Evolutionary conservation across 2,113 vertebrate species (phyloP), one percentile per base, ranked within the genome.

Genomic region (Psilopsiagon aymara): DNA sequence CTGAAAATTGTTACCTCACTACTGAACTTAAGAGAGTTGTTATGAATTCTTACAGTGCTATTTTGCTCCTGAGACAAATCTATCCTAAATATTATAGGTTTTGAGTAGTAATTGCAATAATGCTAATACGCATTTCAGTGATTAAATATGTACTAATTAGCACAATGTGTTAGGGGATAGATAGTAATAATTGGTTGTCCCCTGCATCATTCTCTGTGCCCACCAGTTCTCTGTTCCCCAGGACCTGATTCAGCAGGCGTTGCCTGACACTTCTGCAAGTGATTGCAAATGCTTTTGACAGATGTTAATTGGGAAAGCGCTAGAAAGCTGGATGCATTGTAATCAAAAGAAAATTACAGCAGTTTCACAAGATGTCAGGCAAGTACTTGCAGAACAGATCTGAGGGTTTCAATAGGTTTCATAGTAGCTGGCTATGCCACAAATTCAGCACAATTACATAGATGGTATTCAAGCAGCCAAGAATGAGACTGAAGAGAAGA

Each of bases 271-370:
- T 97, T 95, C 52, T 76, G 71, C 92, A 92, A 94, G 97, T 88
- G 98, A 97, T 97, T 96, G 97, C 97, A 98, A 97, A 97, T 92
- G 96, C 97, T 98, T 98, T 97, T 97, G 97, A 98, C 98, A 98
- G 97, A 98, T 98, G 97, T 98, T 98, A 98, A 98, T 98, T 98
- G 98, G 98, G 96, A 97, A 98, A 97, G 97, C 97, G 95, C 90
- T 97, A 93, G 97, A 97, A 96, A 92, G 93, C 96, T 98, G 95
- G 91, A 96, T 98, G 97, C 97, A 77, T 97, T 98, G 95, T 97
- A 97, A 98, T 98, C 97, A 98, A 98, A 98, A 93, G 84, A 94
- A 98, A 98, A 97, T 97, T 97, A 95, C 88, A 86, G 88, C 95
- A 95, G 95, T 97, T 98, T 97, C 97, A 95, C 97, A 97, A 98